Base-by-base conservation (phyloP, 2,888 invertebrate species). In the Meta bourneti region DNA sequence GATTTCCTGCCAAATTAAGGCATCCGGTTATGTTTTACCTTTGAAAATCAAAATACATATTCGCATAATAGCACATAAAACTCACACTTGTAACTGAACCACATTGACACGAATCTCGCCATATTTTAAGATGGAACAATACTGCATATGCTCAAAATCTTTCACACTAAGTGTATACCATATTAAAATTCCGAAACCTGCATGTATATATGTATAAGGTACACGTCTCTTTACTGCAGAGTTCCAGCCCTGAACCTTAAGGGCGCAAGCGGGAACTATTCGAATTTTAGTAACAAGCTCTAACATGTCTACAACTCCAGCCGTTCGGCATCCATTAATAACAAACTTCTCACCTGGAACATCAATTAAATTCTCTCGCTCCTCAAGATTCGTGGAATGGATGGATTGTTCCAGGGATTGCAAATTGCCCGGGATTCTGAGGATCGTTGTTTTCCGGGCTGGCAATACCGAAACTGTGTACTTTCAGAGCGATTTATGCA, bases 291-390 rank as follows among this genome's bases (percentile, higher is more conserved):
- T 61, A 61, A 61, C 61, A 61, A 61, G 61, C 61, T 6, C 61
- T 16, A 61, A 61, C 61, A 61, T 61, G 61, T 16, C 61, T 61
- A 61, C 61, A 7, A 61, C 61, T 61, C 61, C 11, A 9, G 13
- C 7, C 61, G 9, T 61, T 61, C 61, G 9, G 61, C 61, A 61
- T 61, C 16, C 61, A 61, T 61, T 61, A 61, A 61, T 61, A 61
- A 61, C 61, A 61, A 61, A 61, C 61, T 61, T 61, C 61, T 61
- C 61, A 61, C 61, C 61, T 61, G 61, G 61, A 61, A 61, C 61
- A 61, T 61, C 61, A 61, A 61, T 61, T 61, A 61, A 61, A 61
- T 61, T 61, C 61, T 61, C 61, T 61, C 61, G 61, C 61, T 61
- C 61, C 61, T 61, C 61, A 61, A 61, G 61, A 61, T 9, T 16